Evolutionary conservation across 1,140 invertebrate genomes (phyloP).

Genomic region (Papilio helenus): DNA sequence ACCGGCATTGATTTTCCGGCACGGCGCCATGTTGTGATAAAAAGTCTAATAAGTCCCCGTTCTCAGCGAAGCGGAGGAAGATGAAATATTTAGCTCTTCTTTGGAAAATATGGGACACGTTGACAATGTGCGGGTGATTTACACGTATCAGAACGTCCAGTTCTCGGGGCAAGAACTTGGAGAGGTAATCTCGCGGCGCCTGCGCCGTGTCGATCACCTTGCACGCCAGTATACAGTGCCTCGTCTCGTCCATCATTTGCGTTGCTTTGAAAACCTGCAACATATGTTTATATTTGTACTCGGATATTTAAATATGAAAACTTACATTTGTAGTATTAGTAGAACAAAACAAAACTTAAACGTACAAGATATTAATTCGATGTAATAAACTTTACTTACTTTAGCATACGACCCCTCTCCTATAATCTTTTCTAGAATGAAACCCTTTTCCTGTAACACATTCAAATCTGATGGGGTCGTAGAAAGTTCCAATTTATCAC

Average conservation of each 20-base stretch:
- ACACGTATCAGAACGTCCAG: conserved; percentile 87
- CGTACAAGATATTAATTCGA: neutral
- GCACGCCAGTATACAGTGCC: conserved; percentile 83
- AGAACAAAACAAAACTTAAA: neutral
- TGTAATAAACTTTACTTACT: conserved; percentile 49
- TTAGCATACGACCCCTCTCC: conserved; percentile 78
- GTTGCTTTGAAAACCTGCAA: conserved; percentile 85
- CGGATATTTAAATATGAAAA: neutral
- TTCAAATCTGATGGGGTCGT: conserved; percentile 69
- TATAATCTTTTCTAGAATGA: conserved; percentile 69
- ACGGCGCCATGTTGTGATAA: conserved; percentile 85
- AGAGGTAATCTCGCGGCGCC: conserved; percentile 88
- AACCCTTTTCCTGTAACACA: conserved; percentile 72
- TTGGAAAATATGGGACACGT: conserved; percentile 88
- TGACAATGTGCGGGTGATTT: conserved; percentile 88
- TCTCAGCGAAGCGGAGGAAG: conserved; percentile 87
- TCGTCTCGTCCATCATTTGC: conserved; percentile 78
- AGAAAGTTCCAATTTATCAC: conserved; percentile 65
- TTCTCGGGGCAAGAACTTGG: conserved; percentile 90
- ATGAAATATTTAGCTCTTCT: conserved; percentile 86
- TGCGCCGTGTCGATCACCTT: conserved; percentile 89
- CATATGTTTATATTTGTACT: conserved; percentile 29
- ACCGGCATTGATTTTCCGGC: conserved; percentile 84
- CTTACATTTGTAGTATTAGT: neutral
- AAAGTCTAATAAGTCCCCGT: conserved; percentile 87